Percentiles rank a stretch among this genome's conserved stretches.
phyloP scores from a whole-genome alignment of 2,113 vertebrate genomes.

The Antennarius striatus region DNA sequence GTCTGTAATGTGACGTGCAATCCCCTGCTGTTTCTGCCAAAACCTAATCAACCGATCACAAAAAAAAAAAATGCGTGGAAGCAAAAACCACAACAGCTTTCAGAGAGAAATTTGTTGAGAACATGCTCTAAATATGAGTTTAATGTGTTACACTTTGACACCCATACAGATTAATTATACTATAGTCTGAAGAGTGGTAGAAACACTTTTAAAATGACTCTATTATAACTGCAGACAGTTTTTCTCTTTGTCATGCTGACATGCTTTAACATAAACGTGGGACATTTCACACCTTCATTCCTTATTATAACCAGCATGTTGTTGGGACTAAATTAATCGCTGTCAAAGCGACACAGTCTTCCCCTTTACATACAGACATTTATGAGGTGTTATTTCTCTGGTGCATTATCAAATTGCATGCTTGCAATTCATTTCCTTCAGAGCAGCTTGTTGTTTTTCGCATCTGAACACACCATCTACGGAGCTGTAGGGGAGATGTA shows the following conservation, averaged over 20 bases:
- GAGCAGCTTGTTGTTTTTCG: slow-evolving; percentile 69
- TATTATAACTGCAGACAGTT: neutral
- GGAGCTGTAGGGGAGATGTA: slow-evolving; percentile 72
- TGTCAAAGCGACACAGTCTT: slow-evolving; percentile 48
- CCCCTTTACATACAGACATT: slow-evolving; percentile 52
- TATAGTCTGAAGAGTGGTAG: too few species aligned
- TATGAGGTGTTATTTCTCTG: slow-evolving; percentile 61
- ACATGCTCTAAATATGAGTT: neutral
- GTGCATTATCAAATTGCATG: slow-evolving; percentile 71
- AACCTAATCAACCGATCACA: slow-evolving; percentile 23
- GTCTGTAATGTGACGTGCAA: slow-evolving; percentile 28
- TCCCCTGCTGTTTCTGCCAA: slow-evolving; percentile 45
- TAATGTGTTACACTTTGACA: neutral
- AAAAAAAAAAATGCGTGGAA: slow-evolving; percentile 9
- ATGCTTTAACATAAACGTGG: slow-evolving; percentile 12
- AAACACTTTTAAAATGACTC: slow-evolving; percentile 1
- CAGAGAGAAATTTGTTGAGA: too few species aligned
- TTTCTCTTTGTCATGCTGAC: slow-evolving; percentile 1
- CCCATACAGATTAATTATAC: too few species aligned
- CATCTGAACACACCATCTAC: slow-evolving; percentile 55
- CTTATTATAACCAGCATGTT: slow-evolving; percentile 27
- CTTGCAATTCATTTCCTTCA: slow-evolving; percentile 68
- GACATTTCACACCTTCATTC: slow-evolving; percentile 26
- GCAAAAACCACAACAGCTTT: neutral
- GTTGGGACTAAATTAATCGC: slow-evolving; percentile 61